Percentiles rank a stretch among this genome's conserved stretches.
Conservation (phyloP, 92 coral and sea anemone genomes). For the Meandrina meandrites region DNA sequence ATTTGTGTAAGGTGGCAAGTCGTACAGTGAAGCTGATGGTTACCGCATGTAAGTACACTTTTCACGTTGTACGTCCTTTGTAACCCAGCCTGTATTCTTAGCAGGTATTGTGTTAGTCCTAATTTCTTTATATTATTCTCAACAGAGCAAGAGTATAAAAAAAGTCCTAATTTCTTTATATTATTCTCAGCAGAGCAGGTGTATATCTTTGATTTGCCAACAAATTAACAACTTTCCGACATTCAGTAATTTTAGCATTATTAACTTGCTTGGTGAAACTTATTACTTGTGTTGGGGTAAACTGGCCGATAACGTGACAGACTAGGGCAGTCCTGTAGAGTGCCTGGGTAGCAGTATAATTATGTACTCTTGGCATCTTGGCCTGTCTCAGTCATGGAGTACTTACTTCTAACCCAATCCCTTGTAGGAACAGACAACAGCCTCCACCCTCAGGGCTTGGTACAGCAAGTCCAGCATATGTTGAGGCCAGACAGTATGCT, state of each 20-base stretch:
- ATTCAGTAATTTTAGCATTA: too few species aligned
- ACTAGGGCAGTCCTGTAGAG: background rate
- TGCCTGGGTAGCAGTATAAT: background rate
- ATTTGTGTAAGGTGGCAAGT: conserved; percentile 9
- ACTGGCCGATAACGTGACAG: background rate
- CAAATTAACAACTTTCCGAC: too few species aligned
- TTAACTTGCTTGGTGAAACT: too few species aligned
- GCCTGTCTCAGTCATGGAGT: background rate
- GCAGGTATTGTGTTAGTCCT: background rate
- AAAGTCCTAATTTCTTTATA: too few species aligned
- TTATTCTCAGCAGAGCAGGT: too few species aligned
- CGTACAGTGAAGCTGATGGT: conserved; percentile 37
- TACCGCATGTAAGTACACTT: conserved; percentile 39
- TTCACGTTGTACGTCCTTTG: background rate
- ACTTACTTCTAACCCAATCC: background rate
- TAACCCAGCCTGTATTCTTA: background rate
- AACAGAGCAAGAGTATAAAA: too few species aligned
- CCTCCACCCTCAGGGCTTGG: conserved; percentile 37
- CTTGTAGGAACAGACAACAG: conserved; percentile 23
- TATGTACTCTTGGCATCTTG: background rate
- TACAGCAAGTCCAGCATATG: conserved; percentile 42
- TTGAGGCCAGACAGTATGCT: conserved; percentile 36
- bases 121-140: too few species aligned
- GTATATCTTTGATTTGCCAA: too few species aligned
- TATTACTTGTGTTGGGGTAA: too few species aligned